Evolutionary conservation across 2,113 vertebrate species (phyloP).

Genomic region (Xiphophorus maculatus): DNA sequence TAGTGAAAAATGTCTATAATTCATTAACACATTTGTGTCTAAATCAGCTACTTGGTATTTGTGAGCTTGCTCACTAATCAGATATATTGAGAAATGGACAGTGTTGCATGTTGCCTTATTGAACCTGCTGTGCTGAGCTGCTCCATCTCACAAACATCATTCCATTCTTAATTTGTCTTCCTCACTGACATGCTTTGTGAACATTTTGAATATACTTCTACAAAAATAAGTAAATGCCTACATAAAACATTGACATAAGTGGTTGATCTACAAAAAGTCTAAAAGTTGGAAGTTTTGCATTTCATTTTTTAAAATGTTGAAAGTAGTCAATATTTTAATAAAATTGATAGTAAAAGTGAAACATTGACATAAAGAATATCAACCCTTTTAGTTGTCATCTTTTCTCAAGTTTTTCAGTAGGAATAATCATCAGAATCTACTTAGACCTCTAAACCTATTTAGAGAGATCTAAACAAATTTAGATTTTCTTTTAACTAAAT

Average conservation of each 20-base stretch:
- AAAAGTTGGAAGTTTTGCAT: neutral
- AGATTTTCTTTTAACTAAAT: too few relatives aligned
- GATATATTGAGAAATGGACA: slow-evolving; percentile 7
- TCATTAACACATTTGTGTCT: slow-evolving; percentile 29
- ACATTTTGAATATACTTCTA: neutral
- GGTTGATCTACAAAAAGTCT: neutral
- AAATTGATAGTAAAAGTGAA: neutral
- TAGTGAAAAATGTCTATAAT: slow-evolving; percentile 2
- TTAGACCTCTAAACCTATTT: too few relatives aligned
- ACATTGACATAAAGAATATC: too few relatives aligned
- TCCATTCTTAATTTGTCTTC: neutral
- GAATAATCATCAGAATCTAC: too few relatives aligned
- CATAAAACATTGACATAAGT: neutral
- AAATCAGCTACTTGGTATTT: slow-evolving; percentile 35
- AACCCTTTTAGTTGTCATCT: too few relatives aligned
- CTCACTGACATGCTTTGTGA: neutral
- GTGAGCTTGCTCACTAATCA: slow-evolving; percentile 22
- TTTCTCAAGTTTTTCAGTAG: too few relatives aligned
- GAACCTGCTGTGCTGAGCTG: slow-evolving; percentile 6
- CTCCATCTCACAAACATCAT: slow-evolving; percentile 4
- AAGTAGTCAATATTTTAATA: neutral
- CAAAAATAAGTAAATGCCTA: neutral
- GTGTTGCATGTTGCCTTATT: neutral
- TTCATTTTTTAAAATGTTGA: too few relatives aligned
- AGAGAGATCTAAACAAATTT: too few relatives aligned